Base-by-base conservation (phyloP, 2,888 invertebrate genomes). In the Spialia ferax region DNA sequence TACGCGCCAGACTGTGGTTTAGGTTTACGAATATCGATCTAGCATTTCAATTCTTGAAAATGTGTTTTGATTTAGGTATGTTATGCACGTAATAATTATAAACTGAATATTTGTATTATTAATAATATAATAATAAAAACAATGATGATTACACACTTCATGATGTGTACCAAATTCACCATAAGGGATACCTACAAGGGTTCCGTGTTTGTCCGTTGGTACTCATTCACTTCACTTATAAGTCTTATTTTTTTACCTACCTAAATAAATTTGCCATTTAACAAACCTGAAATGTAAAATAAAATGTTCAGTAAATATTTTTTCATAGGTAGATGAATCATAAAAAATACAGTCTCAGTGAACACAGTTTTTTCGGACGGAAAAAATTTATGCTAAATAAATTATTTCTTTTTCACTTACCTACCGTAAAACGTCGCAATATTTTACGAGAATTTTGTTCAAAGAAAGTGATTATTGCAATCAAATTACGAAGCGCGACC, bases 401-500 rank as follows among this genome's bases (percentile, higher is more conserved):
- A 63, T 54, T 26, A 63, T 50, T 60, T 54, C 54, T 22, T 15
- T 55, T 45, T 50, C 22, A 45, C 38, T 55, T 55, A 65, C 56
- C 22, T 55, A 65, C 56, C 22, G 48, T 59, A 65, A 59, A 65
- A 59, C 15, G 52, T 65, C 35, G 22, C 13, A 52, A 29, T 52
- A 45, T 52, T 65, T 65, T 38, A 38, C 22, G 65, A 38, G 52
- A 65, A 65, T 52, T 59, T 50, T 35, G 35, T 50, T 57, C 26
- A 59, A 52, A 59, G 45, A 65, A 65, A 65, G 59, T 65, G 38
- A 65, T 59, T 29, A 60, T 54, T 45, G 60, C 59, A 66, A 66
- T 66, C 60, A 42, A 66, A 60, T 66, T 54, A 66, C 32, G 54
- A 26, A 42, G 65, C 60, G 45, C 42, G 32, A 38, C 35, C 52